Conservation (phyloP, 2,888 invertebrate species). For the Tipula unca region DNA sequence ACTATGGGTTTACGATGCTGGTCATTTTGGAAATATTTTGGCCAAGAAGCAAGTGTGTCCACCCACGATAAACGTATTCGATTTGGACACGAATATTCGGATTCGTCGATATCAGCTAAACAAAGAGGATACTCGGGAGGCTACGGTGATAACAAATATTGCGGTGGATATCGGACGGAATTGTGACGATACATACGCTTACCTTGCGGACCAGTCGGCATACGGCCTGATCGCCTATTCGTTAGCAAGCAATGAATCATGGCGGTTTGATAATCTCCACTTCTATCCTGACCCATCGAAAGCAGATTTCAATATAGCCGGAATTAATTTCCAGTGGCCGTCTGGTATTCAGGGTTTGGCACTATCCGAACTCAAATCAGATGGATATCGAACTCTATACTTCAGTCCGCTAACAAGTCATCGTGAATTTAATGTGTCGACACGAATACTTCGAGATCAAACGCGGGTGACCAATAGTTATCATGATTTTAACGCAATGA, state of each 20-base stretch:
- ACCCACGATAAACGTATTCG: conserved; percentile 67
- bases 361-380: conserved; percentile 55
- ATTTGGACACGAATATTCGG: conserved; percentile 61
- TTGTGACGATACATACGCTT: conserved; percentile 70
- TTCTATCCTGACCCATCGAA: conserved; percentile 73
- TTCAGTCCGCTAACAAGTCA: conserved; percentile 73
- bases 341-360: conserved; percentile 76
- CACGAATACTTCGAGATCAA: conserved; percentile 60
- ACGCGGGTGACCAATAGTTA: conserved; percentile 58
- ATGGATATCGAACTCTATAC: conserved; percentile 63
- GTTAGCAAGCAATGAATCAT: conserved; percentile 65
- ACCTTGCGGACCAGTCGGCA: conserved; percentile 73
- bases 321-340: conserved; percentile 78
- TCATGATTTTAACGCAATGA: conserved; percentile 53
- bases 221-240: conserved; percentile 75
- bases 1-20: conserved; percentile 43
- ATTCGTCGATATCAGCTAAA: conserved; percentile 61
- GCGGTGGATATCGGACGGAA: conserved; percentile 65
- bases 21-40: conserved; percentile 70
- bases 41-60: conserved; percentile 71
- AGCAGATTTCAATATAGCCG: conserved; percentile 70
- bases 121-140: conserved; percentile 61
- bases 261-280: conserved; percentile 70
- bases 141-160: conserved; percentile 77
- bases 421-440: conserved; percentile 71